Evolutionary conservation across 2,113 vertebrate genomes (phyloP), one percentile per base, ranked within the genome.

Genomic region (Elgaria multicarinata): DNA sequence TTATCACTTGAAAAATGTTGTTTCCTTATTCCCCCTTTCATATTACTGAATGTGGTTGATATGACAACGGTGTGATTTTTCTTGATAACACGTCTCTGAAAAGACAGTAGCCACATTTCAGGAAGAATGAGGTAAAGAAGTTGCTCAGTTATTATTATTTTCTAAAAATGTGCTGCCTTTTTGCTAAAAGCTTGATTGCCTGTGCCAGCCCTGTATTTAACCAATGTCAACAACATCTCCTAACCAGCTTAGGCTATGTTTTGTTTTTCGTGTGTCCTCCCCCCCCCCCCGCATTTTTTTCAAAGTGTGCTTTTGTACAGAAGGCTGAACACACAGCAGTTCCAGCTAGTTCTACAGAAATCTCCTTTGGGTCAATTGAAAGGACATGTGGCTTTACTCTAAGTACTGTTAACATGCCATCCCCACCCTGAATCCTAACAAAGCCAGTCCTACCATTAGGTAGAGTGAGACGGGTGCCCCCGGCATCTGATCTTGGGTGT

Each of bases 1-100:
- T 96, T 96, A 95, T 96, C 88, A 0, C 89, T 96, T 94, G 88
- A 93, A 96, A 97, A 95, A 87, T 95, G 94, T 93, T 87, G 90
- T 92, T 78, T 94, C 64, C 42, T 67, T 36, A 71, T 33, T 64
- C 44, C 50, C 91, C 91, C 85, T 87, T 90, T 89, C 92, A 6
- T 93, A 87, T 91, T 92, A 95, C 95, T 96, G 95, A 91, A 94
- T 93, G 33, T 67, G n/a, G 94, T 96, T 95, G 69, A 92, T 93
- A 95, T 89, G 74, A 93, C 64, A 93, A 96, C 93, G 26, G 42
- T 86, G 85, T 90, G 74, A 86, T 85, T 91, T 84, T 82, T 93
- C 86, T 92, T 94, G 76, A 83, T 94, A 78, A 87, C 93, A 95
- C 93, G 85, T 78, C 77, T 95, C 18, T 85, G 39, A 93, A 92